phyloP scores from a whole-genome alignment of 2,113 vertebrate species.

The Siniperca knerii region DNA sequence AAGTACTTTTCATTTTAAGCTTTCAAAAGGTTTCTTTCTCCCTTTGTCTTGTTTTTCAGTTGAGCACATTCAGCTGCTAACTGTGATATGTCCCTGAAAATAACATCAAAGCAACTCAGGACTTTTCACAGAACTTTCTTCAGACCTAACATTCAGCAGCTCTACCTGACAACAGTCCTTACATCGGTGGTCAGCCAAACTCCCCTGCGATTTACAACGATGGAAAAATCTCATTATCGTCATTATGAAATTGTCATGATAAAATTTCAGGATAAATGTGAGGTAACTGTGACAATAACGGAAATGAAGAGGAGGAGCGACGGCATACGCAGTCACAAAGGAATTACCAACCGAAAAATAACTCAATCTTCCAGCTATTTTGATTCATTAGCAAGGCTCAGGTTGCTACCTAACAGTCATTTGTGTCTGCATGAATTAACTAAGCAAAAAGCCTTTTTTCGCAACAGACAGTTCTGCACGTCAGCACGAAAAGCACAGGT shows the following conservation, averaged over 20 bases:
- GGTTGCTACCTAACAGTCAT: background rate
- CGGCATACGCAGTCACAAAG: background rate
- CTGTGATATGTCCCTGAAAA: background rate
- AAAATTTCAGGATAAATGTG: background rate
- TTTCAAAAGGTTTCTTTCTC: background rate
- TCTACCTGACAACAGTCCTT: background rate
- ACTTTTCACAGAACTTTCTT: background rate
- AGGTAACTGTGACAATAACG: conserved; percentile 7
- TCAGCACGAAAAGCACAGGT: background rate
- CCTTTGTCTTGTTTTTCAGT: background rate
- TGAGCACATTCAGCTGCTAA: conserved; percentile 1
- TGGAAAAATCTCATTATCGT: conserved; percentile 1
- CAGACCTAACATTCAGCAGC: background rate
- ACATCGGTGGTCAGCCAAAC: background rate
- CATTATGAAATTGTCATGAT: background rate
- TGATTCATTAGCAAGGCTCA: background rate
- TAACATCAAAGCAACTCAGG: conserved; percentile 7
- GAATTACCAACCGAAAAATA: background rate
- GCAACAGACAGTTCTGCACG: background rate
- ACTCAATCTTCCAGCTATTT: background rate
- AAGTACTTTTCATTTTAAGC: background rate
- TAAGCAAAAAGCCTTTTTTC: background rate
- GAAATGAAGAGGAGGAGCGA: background rate
- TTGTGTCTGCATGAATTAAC: background rate
- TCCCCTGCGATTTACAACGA: background rate